These are phyloP conservation scores for Acropora yongei DNA, from an alignment of 64 coral and sea anemone genomes.

Conservation along the genomic window DNA sequence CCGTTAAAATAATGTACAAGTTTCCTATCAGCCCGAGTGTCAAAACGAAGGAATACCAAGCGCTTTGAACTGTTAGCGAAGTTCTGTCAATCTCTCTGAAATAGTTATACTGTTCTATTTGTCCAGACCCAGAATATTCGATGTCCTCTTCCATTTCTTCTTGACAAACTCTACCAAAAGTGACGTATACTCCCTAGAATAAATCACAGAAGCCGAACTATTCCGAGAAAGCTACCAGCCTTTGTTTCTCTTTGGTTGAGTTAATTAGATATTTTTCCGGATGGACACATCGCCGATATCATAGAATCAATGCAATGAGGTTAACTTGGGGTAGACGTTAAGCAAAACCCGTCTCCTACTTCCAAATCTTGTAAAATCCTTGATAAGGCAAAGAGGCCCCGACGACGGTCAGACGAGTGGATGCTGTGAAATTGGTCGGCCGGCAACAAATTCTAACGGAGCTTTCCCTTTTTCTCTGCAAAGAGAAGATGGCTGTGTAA, in stretches of 20 bases:
- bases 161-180: background rate
- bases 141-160: background rate
- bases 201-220: no score
- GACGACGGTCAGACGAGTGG: background rate
- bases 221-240: background rate
- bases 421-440: background rate
- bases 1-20: slow-evolving; percentile 77
- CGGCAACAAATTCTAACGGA: background rate
- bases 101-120: background rate
- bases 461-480: background rate
- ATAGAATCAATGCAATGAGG: background rate
- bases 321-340: background rate
- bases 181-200: background rate
- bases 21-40: slow-evolving; percentile 86
- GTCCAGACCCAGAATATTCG: background rate
- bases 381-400: background rate
- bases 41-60: slow-evolving; percentile 89
- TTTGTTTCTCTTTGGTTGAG: background rate
- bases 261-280: background rate
- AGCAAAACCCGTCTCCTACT: background rate
- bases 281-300: background rate
- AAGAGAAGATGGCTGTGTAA: background rate
- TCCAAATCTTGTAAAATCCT: background rate
- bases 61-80: slow-evolving; percentile 58
- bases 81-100: background rate